A percentile compares a stretch with the other conserved stretches of the same genome.
Conservation (phyloP, 1,140 invertebrate genomes). For the Solenopsis invicta region DNA sequence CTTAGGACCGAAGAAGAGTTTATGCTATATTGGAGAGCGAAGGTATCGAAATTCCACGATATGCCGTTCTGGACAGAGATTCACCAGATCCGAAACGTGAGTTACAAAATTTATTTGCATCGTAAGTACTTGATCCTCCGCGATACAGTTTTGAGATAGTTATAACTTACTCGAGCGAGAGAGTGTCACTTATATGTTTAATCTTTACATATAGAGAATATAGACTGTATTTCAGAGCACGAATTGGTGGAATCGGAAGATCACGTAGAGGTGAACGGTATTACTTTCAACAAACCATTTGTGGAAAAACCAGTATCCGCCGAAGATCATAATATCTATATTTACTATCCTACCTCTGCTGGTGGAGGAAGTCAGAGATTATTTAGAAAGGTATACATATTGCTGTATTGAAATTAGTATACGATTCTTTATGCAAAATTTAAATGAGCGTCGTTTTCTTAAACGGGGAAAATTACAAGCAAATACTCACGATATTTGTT, state of each 20-base stretch:
- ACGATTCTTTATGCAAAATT: not conserved
- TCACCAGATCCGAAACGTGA: slow-evolving; percentile 96
- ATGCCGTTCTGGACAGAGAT: slow-evolving; percentile 98
- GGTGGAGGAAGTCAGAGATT: slow-evolving; percentile 98
- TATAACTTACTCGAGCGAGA: not conserved
- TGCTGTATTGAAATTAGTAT: not conserved
- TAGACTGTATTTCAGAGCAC: slow-evolving; percentile 90
- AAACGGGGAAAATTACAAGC: not conserved
- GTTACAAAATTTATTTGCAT: slow-evolving; percentile 76
- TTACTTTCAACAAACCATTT: slow-evolving; percentile 99
- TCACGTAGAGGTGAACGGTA: slow-evolving; percentile 99
- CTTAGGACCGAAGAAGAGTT: slow-evolving; percentile 95
- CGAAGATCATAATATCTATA: slow-evolving; percentile 99
- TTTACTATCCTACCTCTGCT: slow-evolving; percentile 99
- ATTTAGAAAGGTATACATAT: slow-evolving; percentile 95
- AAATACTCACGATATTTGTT: slow-evolving; percentile 35
- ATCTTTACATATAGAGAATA: slow-evolving; percentile 70
- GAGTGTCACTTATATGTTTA: slow-evolving; percentile 54
- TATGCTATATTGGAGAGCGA: slow-evolving; percentile 97
- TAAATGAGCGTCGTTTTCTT: not conserved
- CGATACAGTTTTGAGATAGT: not conserved
- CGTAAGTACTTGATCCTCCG: not conserved
- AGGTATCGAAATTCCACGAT: slow-evolving; percentile 98
- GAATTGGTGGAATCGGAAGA: slow-evolving; percentile 98
- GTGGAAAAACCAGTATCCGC: slow-evolving; percentile 99